These are phyloP conservation scores for Rosalia funebris DNA, from an alignment of 2,888 invertebrate species.

Conservation along the genomic window DNA sequence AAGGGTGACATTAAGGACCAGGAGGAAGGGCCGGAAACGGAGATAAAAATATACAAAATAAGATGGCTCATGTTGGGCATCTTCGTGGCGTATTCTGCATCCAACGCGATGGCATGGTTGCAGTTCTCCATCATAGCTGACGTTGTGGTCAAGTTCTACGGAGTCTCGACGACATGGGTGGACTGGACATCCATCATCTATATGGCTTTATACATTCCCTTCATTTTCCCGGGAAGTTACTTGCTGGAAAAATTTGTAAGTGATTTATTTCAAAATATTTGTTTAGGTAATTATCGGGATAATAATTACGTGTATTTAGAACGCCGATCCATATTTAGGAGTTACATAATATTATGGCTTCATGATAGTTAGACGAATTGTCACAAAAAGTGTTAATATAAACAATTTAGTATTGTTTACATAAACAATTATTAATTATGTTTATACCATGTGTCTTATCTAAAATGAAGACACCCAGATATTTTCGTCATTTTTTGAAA, in stretches of 20 bases:
- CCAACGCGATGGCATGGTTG: conserved; percentile 96
- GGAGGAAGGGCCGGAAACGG: conserved; percentile 57
- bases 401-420: no score
- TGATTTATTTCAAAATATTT: no score
- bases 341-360: no score
- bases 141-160: conserved; percentile 81
- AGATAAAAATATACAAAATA: conserved; percentile 76
- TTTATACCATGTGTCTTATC: no score
- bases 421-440: no score
- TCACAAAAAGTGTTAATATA: no score
- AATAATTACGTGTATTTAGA: no score
- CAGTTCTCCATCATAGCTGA: conserved; percentile 94
- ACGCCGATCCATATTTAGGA: no score
- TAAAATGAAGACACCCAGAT: no score
- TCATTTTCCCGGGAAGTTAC: conserved; percentile 98
- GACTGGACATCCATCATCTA: conserved; percentile 99
- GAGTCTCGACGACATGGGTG: conserved; percentile 78
- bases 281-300: neutral
- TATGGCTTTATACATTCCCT: conserved; percentile 96
- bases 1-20: conserved; percentile 8
- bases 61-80: conserved; percentile 88
- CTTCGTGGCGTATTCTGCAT: conserved; percentile 89
- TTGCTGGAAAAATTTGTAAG: conserved; percentile 92
- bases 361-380: no score
- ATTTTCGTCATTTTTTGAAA: no score